phyloP scores from a whole-genome alignment of 2,888 invertebrate genomes.

The Mythimna lalbum region DNA sequence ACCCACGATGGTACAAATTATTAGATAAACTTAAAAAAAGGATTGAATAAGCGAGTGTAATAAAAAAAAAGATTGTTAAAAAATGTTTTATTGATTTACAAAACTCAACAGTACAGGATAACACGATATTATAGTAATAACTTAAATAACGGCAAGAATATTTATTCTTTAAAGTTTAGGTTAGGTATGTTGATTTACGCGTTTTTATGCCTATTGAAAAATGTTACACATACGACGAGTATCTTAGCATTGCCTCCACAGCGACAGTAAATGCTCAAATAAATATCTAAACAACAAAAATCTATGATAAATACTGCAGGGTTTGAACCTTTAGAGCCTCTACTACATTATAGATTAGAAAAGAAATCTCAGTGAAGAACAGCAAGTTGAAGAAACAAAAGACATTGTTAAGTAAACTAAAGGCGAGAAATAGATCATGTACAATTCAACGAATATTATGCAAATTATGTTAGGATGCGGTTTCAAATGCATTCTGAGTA shows the following conservation, averaged over 20 bases:
- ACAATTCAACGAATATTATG: slow-evolving; percentile 10
- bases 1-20: too few relatives aligned
- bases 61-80: neutral
- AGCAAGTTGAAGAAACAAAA: slow-evolving; percentile 9
- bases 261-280: slow-evolving; percentile 38
- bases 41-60: neutral
- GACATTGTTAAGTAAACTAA: neutral
- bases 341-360: slow-evolving; percentile 8
- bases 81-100: slow-evolving; percentile 57
- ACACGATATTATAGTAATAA: slow-evolving; percentile 23
- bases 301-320: slow-evolving; percentile 42
- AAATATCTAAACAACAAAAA: slow-evolving; percentile 35
- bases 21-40: neutral
- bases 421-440: slow-evolving; percentile 8
- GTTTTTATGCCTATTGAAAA: slow-evolving; percentile 12
- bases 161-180: slow-evolving; percentile 9
- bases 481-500: slow-evolving; percentile 41
- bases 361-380: slow-evolving; percentile 2
- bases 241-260: slow-evolving; percentile 7
- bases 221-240: slow-evolving; percentile 7
- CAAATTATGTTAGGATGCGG: slow-evolving; percentile 13
- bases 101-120: slow-evolving; percentile 55
- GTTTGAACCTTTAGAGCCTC: slow-evolving; percentile 46
- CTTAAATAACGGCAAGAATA: slow-evolving; percentile 32
- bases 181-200: neutral